phyloP scores from a whole-genome alignment of 2,113 vertebrate species.

The Antennarius striatus region DNA sequence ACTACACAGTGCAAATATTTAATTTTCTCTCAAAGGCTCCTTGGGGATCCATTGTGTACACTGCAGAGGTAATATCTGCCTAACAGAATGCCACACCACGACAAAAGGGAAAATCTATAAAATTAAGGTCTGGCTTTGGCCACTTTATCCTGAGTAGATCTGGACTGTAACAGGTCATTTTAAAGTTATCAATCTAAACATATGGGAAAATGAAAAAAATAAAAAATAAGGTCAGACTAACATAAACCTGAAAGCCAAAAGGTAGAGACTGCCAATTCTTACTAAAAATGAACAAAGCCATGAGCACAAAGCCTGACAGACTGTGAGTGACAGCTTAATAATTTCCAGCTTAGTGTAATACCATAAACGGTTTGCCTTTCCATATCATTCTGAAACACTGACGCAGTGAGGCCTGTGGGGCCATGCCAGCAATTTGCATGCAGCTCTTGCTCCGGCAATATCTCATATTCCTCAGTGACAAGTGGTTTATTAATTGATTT shows the following conservation, averaged over 20 bases:
- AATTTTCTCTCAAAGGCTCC: conserved; percentile 49
- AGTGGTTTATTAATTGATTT: conserved; percentile 15
- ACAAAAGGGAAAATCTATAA: conserved; percentile 12
- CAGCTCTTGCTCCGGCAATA: conserved; percentile 23
- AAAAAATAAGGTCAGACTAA: conserved; percentile 1
- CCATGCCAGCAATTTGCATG: conserved; percentile 36
- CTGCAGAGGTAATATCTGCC: conserved; percentile 45
- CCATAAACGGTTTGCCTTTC: conserved; percentile 49
- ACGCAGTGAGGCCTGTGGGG: conserved; percentile 35
- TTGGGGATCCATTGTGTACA: conserved; percentile 40
- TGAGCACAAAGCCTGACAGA: conserved; percentile 28
- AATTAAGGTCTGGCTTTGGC: conserved; percentile 12
- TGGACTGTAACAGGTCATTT: conserved; percentile 12
- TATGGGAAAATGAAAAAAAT: not conserved
- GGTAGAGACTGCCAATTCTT: conserved; percentile 12
- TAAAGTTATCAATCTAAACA: conserved; percentile 11
- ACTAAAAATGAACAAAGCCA: conserved; percentile 39
- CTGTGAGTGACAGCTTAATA: conserved; percentile 59
- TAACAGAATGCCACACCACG: not conserved
- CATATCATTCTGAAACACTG: conserved; percentile 41
- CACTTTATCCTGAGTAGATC: not conserved
- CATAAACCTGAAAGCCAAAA: conserved; percentile 31
- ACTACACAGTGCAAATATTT: conserved; percentile 56
- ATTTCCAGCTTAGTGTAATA: conserved; percentile 51
- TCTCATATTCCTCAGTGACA: conserved; percentile 34